Conservation (phyloP, 1,140 invertebrate genomes). For the Eciton burchellii region DNA sequence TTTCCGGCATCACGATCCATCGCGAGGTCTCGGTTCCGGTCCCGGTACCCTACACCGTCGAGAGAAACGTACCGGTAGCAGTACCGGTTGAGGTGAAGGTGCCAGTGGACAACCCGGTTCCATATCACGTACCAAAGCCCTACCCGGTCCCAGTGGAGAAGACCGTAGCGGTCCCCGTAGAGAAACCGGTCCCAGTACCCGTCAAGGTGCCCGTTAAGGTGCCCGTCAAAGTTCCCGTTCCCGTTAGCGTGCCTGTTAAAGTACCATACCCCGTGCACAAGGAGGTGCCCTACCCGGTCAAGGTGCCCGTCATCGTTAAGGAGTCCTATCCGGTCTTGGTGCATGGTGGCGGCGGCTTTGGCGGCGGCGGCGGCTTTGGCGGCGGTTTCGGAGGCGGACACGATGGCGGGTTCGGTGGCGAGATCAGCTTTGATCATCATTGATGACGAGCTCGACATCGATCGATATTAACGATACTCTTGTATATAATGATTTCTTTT, state of each 20-base stretch:
- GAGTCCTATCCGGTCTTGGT: conserved; percentile 87
- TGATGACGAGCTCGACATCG: conserved; percentile 53
- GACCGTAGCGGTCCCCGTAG: conserved; percentile 86
- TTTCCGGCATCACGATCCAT: conserved; percentile 83
- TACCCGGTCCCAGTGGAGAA: conserved; percentile 87
- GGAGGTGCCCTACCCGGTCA: conserved; percentile 82
- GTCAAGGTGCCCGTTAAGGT: conserved; percentile 87
- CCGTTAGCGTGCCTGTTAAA: conserved; percentile 79
- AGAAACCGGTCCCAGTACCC: conserved; percentile 85
- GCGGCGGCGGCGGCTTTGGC: conserved; percentile 50
- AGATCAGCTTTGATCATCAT: conserved; percentile 63
- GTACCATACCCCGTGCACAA: conserved; percentile 79
- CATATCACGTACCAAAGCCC: conserved; percentile 86
- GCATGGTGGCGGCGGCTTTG: conserved; percentile 68
- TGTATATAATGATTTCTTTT: conserved; percentile 72
- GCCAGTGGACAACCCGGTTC: conserved; percentile 86
- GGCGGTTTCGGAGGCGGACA: conserved; percentile 58
- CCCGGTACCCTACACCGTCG: conserved; percentile 83
- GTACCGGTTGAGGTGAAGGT: conserved; percentile 83
- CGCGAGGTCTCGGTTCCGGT: conserved; percentile 84
- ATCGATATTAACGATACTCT: conserved; percentile 41
- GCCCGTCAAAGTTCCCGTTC: conserved; percentile 83
- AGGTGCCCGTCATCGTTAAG: conserved; percentile 85
- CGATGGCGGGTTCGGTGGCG: conserved; percentile 60
- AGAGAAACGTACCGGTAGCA: conserved; percentile 82